Evolutionary conservation across 2,888 invertebrate species (phyloP), one percentile per base, ranked within the genome.

Genomic region (Podabrus alpinus): DNA sequence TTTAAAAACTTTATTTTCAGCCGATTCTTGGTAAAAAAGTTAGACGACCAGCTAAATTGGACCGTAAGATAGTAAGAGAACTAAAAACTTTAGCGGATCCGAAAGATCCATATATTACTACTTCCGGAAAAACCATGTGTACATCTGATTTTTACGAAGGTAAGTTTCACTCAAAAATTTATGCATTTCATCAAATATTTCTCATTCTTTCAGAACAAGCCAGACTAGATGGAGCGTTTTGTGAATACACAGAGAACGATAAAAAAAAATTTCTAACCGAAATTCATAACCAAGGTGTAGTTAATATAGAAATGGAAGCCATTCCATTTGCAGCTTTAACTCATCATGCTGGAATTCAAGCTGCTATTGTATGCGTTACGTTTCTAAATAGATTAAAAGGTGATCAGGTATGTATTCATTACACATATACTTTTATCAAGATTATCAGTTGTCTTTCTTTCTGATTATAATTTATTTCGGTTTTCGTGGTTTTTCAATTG

Each of bases 141-240:
- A 95, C 98, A 9, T 94, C 96, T 84, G 99, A 99, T 87, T 99
- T 99, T 86, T 99, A 99, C 87, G 99, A 99, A 91, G 97, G 95
- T 94, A 86, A 29, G 11, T 82, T 72, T 73, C 68, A 78, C 4
- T 13, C 4, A 13, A 59, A 9, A 59, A 24, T 5, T 60, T 29
- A 4, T 25, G 4, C 11, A 3, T 11, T 29, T 29, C 1, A 29
- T 29, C 13, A 25, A 11, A 11, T 3, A 13, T 29, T 29, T 13
- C 4, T 3, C 13, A 3, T 29, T 5, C 61, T 80, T 74, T 59
- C 75, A 95, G 96, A 97, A 25, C 98, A 99, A 89, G 98, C 96
- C 15, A 92, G 99, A 61, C 88, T 97, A 79, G 98, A 99, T 86
- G 98, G 99, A 1, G 98, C 98, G 4, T 98, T 98, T 88, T 98